These are phyloP conservation scores for Polypedilum pembai DNA, from an alignment of 1,140 invertebrate species.

Conservation along the genomic window DNA sequence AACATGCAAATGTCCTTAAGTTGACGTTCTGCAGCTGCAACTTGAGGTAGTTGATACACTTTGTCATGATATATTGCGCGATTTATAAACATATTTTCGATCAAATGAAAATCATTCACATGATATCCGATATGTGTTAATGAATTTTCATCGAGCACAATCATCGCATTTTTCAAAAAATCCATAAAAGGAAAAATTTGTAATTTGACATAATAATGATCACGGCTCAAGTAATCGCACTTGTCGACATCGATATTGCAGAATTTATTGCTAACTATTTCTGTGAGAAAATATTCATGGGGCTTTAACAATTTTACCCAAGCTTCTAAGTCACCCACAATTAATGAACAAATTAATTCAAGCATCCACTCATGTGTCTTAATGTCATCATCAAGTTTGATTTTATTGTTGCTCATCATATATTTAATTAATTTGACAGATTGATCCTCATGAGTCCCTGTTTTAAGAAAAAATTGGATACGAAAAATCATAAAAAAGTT, in stretches of 20 bases:
- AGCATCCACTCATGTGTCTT: not conserved
- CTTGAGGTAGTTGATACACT: not conserved
- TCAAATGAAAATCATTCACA: not conserved
- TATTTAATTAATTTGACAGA: not conserved
- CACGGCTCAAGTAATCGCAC: constrained; percentile 61
- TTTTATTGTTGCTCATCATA: not conserved
- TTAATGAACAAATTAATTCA: constrained; percentile 38
- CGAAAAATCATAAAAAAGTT: not conserved
- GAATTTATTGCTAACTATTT: constrained; percentile 57
- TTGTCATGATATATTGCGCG: not conserved
- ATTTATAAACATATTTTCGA: constrained; percentile 1
- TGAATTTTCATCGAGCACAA: not conserved
- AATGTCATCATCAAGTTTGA: not conserved
- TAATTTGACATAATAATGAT: constrained; percentile 41
- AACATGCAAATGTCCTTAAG: not conserved
- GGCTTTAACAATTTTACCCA: constrained; percentile 29
- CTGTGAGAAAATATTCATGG: constrained; percentile 31
- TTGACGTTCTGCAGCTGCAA: not conserved
- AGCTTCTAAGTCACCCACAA: constrained; percentile 33
- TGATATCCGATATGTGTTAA: constrained; percentile 24
- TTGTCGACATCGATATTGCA: constrained; percentile 65
- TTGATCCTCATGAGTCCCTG: not conserved
- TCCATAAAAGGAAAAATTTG: not conserved
- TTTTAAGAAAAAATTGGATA: not conserved
- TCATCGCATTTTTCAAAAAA: not conserved